Evolutionary conservation across 2,888 invertebrate genomes (phyloP).

Genomic region (Plagiodera versicolora): DNA sequence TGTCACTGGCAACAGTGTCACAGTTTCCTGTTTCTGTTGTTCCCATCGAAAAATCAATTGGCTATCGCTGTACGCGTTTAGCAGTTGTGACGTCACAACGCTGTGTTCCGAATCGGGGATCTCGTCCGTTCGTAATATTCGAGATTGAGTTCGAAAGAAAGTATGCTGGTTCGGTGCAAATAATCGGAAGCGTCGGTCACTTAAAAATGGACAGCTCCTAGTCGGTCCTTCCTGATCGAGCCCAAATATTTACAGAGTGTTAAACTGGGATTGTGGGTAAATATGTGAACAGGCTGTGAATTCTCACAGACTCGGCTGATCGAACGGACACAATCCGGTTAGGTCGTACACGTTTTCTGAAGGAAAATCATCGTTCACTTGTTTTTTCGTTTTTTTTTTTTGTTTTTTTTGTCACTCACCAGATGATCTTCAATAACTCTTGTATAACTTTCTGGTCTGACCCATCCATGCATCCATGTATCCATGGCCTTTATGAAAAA

Average conservation of each 20-base stretch:
- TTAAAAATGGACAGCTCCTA: background rate
- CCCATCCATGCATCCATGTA: background rate
- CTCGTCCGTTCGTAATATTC: no score
- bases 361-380: background rate
- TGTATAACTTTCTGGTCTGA: background rate
- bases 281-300: conserved; percentile 41
- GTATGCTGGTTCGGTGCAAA: background rate
- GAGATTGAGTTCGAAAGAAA: background rate
- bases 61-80: no score
- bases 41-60: no score
- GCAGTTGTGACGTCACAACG: no score
- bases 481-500: background rate
- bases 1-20: no score
- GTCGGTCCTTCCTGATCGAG: conserved; percentile 29
- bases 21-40: no score
- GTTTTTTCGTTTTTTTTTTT: background rate
- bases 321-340: no score
- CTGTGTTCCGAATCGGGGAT: no score
- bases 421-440: conserved; percentile 2
- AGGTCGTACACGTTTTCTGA: no score
- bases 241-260: conserved; percentile 45
- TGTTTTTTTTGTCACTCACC: conserved; percentile 2
- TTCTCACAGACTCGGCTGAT: no score
- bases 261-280: conserved; percentile 41
- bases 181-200: background rate